These are phyloP conservation scores for Ctena decussata DNA, from an alignment of 2,888 invertebrate genomes.

Conservation along the genomic window DNA sequence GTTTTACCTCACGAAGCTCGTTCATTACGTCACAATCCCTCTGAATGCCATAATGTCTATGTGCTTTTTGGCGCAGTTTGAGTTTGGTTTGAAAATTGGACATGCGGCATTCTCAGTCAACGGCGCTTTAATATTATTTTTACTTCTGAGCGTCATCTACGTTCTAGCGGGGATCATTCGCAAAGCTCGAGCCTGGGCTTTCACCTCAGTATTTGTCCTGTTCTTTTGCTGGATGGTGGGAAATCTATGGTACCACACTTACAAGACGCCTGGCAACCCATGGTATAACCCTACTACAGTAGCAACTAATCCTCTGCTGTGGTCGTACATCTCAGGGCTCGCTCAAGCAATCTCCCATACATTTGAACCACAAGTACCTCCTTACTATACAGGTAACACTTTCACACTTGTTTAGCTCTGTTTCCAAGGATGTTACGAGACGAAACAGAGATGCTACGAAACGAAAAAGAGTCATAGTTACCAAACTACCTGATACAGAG, in stretches of 20 bases:
- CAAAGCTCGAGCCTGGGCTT: slow-evolving; percentile 9
- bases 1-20: slow-evolving; percentile 21
- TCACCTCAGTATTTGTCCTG: slow-evolving; percentile 1
- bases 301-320: slow-evolving; percentile 15
- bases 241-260: slow-evolving; percentile 36
- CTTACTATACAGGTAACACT: slow-evolving; percentile 32
- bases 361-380: slow-evolving; percentile 11
- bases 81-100: neutral
- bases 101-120: slow-evolving; percentile 27
- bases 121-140: slow-evolving; percentile 8
- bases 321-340: slow-evolving; percentile 21
- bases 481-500: too few relatives aligned
- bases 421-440: too few relatives aligned
- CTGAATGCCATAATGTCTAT: slow-evolving; percentile 34
- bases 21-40: slow-evolving; percentile 45
- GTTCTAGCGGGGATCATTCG: neutral
- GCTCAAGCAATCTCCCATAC: slow-evolving; percentile 26
- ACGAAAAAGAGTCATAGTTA: too few relatives aligned
- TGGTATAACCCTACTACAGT: slow-evolving; percentile 39
- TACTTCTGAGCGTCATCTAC: slow-evolving; percentile 3
- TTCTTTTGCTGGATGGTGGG: slow-evolving; percentile 14
- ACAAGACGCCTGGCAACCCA: slow-evolving; percentile 2
- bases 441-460: too few relatives aligned
- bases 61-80: slow-evolving; percentile 40
- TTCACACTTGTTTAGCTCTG: too few relatives aligned